phyloP scores from a whole-genome alignment of 2,113 vertebrate genomes.

The Rafetus swinhoei region DNA sequence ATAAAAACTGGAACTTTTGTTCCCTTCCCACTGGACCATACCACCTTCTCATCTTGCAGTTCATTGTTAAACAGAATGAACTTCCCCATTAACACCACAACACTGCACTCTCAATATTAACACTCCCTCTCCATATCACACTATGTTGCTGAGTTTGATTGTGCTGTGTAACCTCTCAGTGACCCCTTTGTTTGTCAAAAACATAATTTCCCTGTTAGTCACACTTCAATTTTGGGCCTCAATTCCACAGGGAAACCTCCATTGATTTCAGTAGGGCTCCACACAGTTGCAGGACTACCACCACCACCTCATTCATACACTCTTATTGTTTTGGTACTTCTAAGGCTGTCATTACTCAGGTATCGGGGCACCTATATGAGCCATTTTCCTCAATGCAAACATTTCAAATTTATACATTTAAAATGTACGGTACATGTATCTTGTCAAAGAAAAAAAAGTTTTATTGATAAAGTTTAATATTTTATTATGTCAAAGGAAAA shows the following conservation, averaged over 20 bases:
- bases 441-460: neutral
- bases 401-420: neutral
- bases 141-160: neutral
- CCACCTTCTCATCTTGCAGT: neutral
- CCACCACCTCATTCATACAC: neutral
- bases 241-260: neutral
- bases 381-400: rapidly evolving
- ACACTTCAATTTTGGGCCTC: neutral
- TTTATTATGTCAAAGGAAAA: neutral
- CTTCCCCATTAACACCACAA: neutral
- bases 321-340: neutral
- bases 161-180: neutral
- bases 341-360: neutral
- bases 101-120: neutral
- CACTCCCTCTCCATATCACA: neutral
- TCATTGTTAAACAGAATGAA: neutral
- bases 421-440: neutral
- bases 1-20: neutral
- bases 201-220: neutral
- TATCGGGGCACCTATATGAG: neutral
- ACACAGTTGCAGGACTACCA: neutral
- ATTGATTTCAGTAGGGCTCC: neutral
- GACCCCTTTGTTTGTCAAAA: neutral
- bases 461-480: neutral
- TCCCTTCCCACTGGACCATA: neutral